Evolutionary conservation across 2,888 invertebrate genomes (phyloP), one percentile per base, ranked within the genome.

Genomic region (Stramonita haemastoma): DNA sequence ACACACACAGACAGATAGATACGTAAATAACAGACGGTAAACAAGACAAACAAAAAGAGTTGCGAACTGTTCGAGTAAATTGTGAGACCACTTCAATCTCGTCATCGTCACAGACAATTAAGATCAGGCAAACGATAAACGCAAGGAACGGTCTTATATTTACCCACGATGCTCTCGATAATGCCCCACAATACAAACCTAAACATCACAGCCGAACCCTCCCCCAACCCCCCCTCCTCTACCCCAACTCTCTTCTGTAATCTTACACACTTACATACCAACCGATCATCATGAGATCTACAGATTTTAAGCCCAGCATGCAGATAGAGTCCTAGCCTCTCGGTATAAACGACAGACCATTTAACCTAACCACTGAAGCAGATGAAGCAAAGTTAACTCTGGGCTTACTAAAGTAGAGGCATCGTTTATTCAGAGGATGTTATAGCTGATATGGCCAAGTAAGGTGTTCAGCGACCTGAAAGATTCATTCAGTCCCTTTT

Each of bases 181-280:
- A 83, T 83, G 46, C 81, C 17, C 46, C 22, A 79, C 79, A 79
- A 79, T 34, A 34, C 34, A 36, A 83, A 83, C 36, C 81, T 26
- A 83, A 83, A 83, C 81, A 83, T 13, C 81, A 36, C 26, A 83
- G n/a, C n/a, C n/a, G n/a, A n/a, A n/a, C n/a, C n/a, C n/a, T n/a
- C n/a, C n/a, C n/a, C n/a, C n/a, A n/a, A n/a, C 46, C 46, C 46
- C 46, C 46, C 4, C 6, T 0, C 6, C 26, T 46, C 81, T 8
- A 6, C 11, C 13, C 19, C 8, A 83, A 46, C 8, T 46, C 46
- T 83, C 46, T 26, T 46, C 5, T 36, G 32, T 17, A 34, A 17
- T 15, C 46, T 36, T 22, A 83, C 22, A 46, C 22, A 46, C 81
- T 46, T 8, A 36, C 26, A 32, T 46, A 19, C 26, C 4, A 83